Base-by-base conservation (phyloP, 1,140 invertebrate genomes). In the Lordiphosa stackelbergi region DNA sequence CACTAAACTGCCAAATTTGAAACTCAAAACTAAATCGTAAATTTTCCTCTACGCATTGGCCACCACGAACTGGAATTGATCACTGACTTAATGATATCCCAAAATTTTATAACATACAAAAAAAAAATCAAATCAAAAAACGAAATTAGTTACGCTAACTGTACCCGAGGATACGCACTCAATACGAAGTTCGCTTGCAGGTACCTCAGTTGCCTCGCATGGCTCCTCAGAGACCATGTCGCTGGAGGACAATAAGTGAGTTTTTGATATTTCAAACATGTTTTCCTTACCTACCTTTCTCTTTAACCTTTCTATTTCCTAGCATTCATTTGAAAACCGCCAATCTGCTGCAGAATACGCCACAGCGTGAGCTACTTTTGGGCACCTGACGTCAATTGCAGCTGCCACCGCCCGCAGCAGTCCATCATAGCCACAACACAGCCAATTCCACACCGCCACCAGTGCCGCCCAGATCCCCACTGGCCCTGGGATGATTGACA, bases 111-210 rank as follows among this genome's bases (percentile, higher is more conserved):
- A n/a, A n/a, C n/a, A n/a, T n/a, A n/a, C n/a, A n/a, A n/a, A n/a
- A n/a, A n/a, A 37, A 49, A 40, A 40, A 64, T 36, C 48, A 46
- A 60, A 42, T 5, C 12, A 22, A 48, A 28, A 60, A 75, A 65
- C 51, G 42, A 60, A 63, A 83, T 52, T 71, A 87, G 85, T 87
- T 66, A 87, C 85, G 71, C 81, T 87, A 71, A 87, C 81, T 62
- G 85, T 87, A 64, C 85, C 85, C 68, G 85, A 87, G 85, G 85
- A 87, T 60, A 59, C 77, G 62, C 85, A 87, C 58, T 87, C 85
- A 87, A 75, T 87, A 75, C 73, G 85, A 85, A 87, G 85, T 87
- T 87, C 85, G 81, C 85, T 87, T 87, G 85, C 85, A 87, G 85
- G 85, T 87, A 87, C 85, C 49, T 87, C 85, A 66, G 85, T 87